Evolutionary conservation across 2,888 invertebrate genomes (phyloP), one percentile per base, ranked within the genome.

Genomic region (Epirrita christyi): DNA sequence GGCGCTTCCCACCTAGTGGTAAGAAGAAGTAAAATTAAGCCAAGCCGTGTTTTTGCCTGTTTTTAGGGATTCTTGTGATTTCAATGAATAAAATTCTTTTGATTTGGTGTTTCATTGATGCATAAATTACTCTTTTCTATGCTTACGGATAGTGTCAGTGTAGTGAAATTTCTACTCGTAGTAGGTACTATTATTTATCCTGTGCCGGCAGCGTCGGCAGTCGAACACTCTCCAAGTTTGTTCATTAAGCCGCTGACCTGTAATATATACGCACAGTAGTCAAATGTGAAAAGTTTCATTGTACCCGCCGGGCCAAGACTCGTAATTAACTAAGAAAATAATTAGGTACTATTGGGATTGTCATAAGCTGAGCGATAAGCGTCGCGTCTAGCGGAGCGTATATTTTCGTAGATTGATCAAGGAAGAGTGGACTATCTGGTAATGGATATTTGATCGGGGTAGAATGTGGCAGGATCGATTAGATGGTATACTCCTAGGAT

Each of bases 171-270:
- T 21, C 21, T 4, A 4, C 21, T 21, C 4, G 21, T 21, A 0
- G 8, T 9, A 32, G 1, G 8, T 9, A 32, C 28, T 34, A 9
- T 11, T 9, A 53, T 50, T 41, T 49, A 45, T 53, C 38, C 27
- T 8, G 11, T 11, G 45, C 13, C 42, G 41, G 28, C 34, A 54
- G 43, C 42, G 59, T 51, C 42, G 43, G 48, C 42, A 37, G 51
- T 44, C 40, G 52, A 49, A 49, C 45, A 40, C 46, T 55, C 55
- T 0, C 43, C 45, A 64, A 64, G 61, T 64, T 64, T 52, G 57
- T 60, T 64, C 61, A 64, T 64, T 62, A 64, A 46, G 40, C 43
- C 10, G 50, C 64, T 59, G 64, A 64, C 64, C 59, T 64, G 56
- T 37, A n/a, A n/a, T n/a, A n/a, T n/a, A n/a, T n/a, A n/a, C n/a